phyloP scores from a whole-genome alignment of 2,113 vertebrate species.

The Notothenia coriiceps region DNA sequence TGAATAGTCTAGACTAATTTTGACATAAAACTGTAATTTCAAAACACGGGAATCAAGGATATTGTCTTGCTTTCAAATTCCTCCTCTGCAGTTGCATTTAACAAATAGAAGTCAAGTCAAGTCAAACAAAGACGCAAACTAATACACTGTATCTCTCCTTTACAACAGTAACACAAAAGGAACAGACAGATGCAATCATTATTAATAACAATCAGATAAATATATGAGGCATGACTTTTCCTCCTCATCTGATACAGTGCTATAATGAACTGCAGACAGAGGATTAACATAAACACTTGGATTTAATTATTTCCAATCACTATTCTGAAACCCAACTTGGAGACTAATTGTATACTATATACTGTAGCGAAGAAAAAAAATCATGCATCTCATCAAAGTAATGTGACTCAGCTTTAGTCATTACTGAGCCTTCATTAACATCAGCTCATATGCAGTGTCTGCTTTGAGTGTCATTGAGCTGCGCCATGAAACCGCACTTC shows the following conservation, averaged over 20 bases:
- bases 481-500: slow-evolving; percentile 53
- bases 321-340: not conserved
- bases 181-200: not conserved
- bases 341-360: not conserved
- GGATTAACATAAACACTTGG: not conserved
- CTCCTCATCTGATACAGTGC: not conserved
- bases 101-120: not conserved
- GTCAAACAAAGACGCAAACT: not conserved
- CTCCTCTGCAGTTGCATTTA: not conserved
- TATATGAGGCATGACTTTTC: not conserved
- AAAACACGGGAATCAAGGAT: too few relatives aligned
- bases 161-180: not conserved
- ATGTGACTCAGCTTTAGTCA: slow-evolving; percentile 61
- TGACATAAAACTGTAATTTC: too few relatives aligned
- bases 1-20: not conserved
- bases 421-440: slow-evolving; percentile 62
- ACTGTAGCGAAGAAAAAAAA: slow-evolving; percentile 7
- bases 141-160: not conserved
- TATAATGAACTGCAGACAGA: not conserved
- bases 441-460: slow-evolving; percentile 69
- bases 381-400: slow-evolving; percentile 53
- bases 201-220: not conserved
- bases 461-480: slow-evolving; percentile 63
- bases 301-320: slow-evolving; percentile 16
- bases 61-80: not conserved